Base-by-base conservation (phyloP, 2,888 invertebrate species). In the Netelia inedita region DNA sequence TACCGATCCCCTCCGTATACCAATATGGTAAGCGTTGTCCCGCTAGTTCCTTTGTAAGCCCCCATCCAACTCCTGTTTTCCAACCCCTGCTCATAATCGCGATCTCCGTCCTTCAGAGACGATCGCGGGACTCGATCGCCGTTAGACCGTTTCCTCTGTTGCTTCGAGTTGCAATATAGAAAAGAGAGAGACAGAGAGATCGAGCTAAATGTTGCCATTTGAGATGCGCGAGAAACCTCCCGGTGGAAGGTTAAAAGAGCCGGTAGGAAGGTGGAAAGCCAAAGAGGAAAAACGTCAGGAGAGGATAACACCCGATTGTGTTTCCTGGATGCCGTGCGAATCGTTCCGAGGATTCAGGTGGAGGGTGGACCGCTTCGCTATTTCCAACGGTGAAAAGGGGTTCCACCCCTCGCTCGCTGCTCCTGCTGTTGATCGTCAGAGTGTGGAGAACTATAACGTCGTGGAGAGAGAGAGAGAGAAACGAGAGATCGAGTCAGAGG, bases 401-500 rank as follows among this genome's bases (percentile, higher is more conserved):
- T 28, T 8, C 35, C 46, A 11, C 46, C 11, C 46, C 14, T 11
- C 8, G 11, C 46, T 35, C 6, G 28, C 3, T 28, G 28, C 46
- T 46, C 46, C 10, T 14, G 11, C 46, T 46, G 11, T 46, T 46
- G 10, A 46, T 46, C 10, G 10, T 1, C 46, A 10, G 14, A 46
- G 14, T 10, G 46, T 46, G 46, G 14, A 46, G 46, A 46, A 46
- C 10, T 46, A 14, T 10, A 14, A 8, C 46, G 46, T 46, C 10
- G 59, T 35, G 72, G 80, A 72, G 63, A 43, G 16, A 80, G 76
- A 76, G 85, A 76, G 79, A 72, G 79, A 72, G 79, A 74, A 82
- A 75, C 75, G 71, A 41, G 79, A 82, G 75, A 76, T 23, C 75
- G 79, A 66, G 55, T 14, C 46, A 41, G 75, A 69, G 69, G 69